Evolutionary conservation across 1,140 invertebrate genomes (phyloP).

Genomic region (Copidosoma floridanum): DNA sequence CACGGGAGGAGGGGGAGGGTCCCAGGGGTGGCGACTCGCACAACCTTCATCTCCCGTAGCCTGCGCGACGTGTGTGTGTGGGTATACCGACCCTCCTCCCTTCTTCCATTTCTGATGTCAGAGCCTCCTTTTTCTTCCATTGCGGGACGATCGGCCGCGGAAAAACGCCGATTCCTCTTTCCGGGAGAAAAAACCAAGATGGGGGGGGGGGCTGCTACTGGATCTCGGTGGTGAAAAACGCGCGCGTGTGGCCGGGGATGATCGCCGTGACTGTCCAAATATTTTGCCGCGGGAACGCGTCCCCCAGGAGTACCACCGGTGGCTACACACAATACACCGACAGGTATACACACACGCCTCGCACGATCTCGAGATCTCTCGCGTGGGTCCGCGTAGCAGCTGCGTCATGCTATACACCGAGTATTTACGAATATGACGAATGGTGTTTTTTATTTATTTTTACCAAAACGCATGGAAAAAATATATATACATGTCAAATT

Average conservation of each 20-base stretch:
- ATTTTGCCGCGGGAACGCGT: conserved; percentile 36
- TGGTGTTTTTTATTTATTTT: not conserved
- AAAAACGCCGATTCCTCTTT: conserved; percentile 36
- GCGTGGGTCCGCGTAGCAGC: too few species aligned
- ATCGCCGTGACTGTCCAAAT: conserved; percentile 48
- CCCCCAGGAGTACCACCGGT: not conserved
- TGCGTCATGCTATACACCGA: too few species aligned
- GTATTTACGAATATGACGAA: too few species aligned
- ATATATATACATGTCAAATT: not conserved
- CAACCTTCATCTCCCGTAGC: conserved; percentile 46
- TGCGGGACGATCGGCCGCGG: conserved; percentile 32
- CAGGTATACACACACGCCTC: conserved; percentile 15
- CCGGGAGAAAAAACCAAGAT: too few species aligned
- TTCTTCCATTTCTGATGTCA: conserved; percentile 28
- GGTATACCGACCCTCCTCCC: conserved; percentile 28
- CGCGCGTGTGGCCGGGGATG: conserved; percentile 33
- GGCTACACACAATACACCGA: not conserved
- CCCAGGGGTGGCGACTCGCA: conserved; percentile 50
- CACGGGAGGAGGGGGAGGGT: conserved; percentile 50
- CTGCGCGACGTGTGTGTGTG: too few species aligned
- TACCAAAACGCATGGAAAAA: not conserved
- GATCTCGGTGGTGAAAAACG: conserved; percentile 7
- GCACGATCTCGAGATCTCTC: too few species aligned
- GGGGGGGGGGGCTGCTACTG: not conserved
- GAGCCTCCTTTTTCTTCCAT: conserved; percentile 28